phyloP scores from a whole-genome alignment of 2,113 vertebrate genomes.

The Malurus melanocephalus region DNA sequence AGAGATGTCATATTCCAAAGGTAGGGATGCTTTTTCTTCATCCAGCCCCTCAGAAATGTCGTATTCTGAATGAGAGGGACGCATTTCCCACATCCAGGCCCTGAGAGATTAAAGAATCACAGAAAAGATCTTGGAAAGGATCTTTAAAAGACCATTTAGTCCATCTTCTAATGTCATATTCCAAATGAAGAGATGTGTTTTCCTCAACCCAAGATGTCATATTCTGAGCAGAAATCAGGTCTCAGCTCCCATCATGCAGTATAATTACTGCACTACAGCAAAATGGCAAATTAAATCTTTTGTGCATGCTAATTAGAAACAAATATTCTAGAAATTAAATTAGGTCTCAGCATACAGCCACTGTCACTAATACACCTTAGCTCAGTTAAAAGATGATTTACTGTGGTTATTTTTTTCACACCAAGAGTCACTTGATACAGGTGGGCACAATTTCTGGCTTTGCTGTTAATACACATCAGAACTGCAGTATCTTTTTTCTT shows the following conservation, averaged over 20 bases:
- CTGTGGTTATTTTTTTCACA: not conserved
- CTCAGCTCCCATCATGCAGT: accelerated
- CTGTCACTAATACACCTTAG: not conserved
- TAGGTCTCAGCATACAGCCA: not conserved
- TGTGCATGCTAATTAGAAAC: not conserved
- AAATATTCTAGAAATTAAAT: not conserved
- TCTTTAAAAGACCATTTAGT: not conserved
- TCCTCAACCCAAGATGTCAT: not conserved
- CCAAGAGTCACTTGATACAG: accelerated
- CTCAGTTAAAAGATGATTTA: not conserved
- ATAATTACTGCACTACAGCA: not conserved
- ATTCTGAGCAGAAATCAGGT: not conserved
- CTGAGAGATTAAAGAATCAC: not conserved
- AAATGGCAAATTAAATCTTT: not conserved
- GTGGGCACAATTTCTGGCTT: not conserved
- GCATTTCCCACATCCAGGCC: not conserved
- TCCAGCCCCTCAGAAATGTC: not conserved
- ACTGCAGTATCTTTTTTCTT: not conserved
- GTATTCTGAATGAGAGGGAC: accelerated
- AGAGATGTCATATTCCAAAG: accelerated
- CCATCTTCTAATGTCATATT: not conserved
- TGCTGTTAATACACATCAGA: not conserved
- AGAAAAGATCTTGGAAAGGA: not conserved
- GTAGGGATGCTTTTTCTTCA: not conserved
- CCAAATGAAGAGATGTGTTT: not conserved